Base-by-base conservation (phyloP, 2,113 vertebrate genomes). In the Candoia aspera region DNA sequence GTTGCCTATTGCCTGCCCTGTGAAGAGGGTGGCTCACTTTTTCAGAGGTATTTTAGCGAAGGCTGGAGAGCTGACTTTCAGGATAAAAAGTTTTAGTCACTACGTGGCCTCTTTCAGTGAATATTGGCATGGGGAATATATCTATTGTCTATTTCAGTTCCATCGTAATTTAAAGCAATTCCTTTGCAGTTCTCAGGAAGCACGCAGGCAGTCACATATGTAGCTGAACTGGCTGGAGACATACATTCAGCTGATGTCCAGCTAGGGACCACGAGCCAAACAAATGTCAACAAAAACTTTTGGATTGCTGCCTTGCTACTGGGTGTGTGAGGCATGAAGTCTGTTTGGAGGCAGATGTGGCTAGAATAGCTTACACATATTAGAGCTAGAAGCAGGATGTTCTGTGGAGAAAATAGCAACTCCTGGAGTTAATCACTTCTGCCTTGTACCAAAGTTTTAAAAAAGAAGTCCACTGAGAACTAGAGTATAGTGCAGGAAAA, bases 251-350 rank as follows among this genome's bases (percentile, higher is more conserved):
- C 84, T 93, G 94, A 96, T 96, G 96, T 96, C 96, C 96, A 95
- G 92, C 89, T 90, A 90, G 90, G 64, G 37, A 33, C 87, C 9
- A 3, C 0, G 11, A 93, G 96, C 96, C 95, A 96, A 96, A 95
- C 73, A 95, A 95, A 95, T 94, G 96, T 96, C 96, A 94, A 84
- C 54, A 94, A 93, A 93, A 89, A 90, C 90, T 90, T 96, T 95
- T 96, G 97, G 96, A 96, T 93, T 54, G 95, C 84, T 93, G 96
- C 92, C 93, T 94, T 92, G 95, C 96, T 96, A 96, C 96, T 96
- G 95, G 95, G 79, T 94, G 89, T 92, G 90, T 87, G 90, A 95
- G 92, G 91, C 95, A 93, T 95, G 91, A 68, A 94, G 93, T 83
- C 94, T 94, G 55, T 84, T 94, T 93, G 92, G 94, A 92, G 94